Conservation (phyloP, 1,140 invertebrate genomes). For the Pogonus chalceus region DNA sequence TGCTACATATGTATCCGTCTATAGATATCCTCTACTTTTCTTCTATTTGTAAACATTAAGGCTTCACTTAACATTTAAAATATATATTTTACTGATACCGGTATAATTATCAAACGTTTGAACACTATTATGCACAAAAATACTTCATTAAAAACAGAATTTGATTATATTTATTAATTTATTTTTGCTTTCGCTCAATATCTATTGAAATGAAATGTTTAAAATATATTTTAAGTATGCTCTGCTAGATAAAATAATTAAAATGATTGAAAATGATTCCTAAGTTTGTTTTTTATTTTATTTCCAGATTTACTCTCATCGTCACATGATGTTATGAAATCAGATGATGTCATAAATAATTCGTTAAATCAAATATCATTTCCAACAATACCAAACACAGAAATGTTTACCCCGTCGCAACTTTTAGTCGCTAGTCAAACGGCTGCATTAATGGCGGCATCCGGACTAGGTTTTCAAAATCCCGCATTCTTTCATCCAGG, state of each 20-base stretch:
- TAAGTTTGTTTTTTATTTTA: conserved; percentile 19
- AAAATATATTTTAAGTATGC: conserved; percentile 7
- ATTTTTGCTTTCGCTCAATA: conserved; percentile 21
- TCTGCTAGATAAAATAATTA: neutral
- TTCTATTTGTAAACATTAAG: no score
- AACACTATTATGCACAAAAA: neutral
- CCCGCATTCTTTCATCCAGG: conserved; percentile 44
- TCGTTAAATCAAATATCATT: conserved; percentile 25
- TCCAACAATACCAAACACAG: conserved; percentile 48
- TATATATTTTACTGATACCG: no score
- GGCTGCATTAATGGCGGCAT: conserved; percentile 40
- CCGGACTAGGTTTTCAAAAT: conserved; percentile 36
- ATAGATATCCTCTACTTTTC: no score
- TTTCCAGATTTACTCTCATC: conserved; percentile 16
- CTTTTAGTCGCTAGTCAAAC: conserved; percentile 43
- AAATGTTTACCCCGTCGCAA: conserved; percentile 40
- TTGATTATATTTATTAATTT: conserved; percentile 13
- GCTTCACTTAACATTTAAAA: no score
- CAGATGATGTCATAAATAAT: conserved; percentile 20
- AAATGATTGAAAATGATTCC: neutral
- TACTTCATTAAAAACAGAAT: neutral
- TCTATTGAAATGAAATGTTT: conserved; percentile 5
- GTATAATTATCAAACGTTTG: no score
- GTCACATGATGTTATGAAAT: conserved; percentile 21
- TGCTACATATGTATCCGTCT: no score